These are phyloP conservation scores for Pomatostomus ruficeps DNA, from an alignment of 2,113 vertebrate species.

Conservation along the genomic window DNA sequence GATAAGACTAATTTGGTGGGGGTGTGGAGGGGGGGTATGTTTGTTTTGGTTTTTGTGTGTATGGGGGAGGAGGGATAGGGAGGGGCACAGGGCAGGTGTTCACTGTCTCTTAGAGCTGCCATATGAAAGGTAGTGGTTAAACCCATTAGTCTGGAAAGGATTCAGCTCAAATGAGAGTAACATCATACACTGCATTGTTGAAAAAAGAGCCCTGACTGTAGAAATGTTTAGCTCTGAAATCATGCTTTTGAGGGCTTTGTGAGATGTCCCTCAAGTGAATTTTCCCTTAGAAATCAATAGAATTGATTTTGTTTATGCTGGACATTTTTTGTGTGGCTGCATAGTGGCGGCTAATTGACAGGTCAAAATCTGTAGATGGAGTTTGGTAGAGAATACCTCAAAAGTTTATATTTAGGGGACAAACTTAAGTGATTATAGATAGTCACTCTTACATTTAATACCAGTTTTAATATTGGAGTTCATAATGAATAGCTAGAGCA, in stretches of 20 bases:
- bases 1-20: not conserved
- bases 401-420: not conserved
- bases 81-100: not conserved
- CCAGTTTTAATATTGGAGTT: not conserved
- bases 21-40: not conserved
- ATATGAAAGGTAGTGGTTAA: not conserved
- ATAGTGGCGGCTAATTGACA: not conserved
- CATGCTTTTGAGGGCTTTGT: not conserved
- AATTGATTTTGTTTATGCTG: slow-evolving; percentile 26
- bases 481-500: not conserved
- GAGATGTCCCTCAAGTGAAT: not conserved
- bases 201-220: not conserved
- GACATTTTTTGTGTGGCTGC: not conserved
- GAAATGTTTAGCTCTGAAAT: not conserved
- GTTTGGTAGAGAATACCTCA: not conserved
- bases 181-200: not conserved
- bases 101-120: not conserved
- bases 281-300: slow-evolving; percentile 3
- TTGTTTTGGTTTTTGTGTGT: too few relatives aligned
- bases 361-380: not conserved
- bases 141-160: not conserved
- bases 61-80: not conserved
- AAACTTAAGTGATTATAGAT: not conserved
- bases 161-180: not conserved
- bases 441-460: not conserved